Evolutionary conservation across 2,797 vertebrate species (phyloP), one percentile per base, ranked within the genome.

Genomic region (Gymnoscopelus braueri): DNA sequence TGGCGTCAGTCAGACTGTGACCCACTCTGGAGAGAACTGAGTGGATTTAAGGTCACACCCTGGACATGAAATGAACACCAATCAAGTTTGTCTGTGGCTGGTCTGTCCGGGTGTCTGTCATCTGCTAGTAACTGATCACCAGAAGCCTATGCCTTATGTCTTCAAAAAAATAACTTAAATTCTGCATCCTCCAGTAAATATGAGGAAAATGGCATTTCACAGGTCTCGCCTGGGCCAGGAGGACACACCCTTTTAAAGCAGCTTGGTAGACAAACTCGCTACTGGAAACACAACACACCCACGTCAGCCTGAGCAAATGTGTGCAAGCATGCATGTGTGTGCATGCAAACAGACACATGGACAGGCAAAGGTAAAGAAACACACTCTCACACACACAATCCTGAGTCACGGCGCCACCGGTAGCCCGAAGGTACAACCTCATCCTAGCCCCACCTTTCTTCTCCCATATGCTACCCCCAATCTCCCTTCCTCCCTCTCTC

Each of bases 21-120:
- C 63, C 63, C 79, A 79, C 15, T 49, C 29, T 12, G 24, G 2
- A 47, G 24, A 23, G 51, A 84, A 66, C 75, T 57, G 56, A 19
- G 71, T 24, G 78, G 83, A 83, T 81, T 80, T 79, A 77, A 24
- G 50, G 83, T 74, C 82, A 86, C 87, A 70, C 74, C 83, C 77
- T 64, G 61, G 2, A 50, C 79, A 84, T 84, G 76, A 86, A 85
- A 85, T 74, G 47, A 83, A 87, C 79, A 81, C 82, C 66, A 49
- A 47, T 75, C 73, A 74, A 81, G 80, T 65, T 62, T 65, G 81
- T 81, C 84, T 75, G 60, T 29, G 50, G 63, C 23, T 13, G 19
- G 26, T 54, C 13, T 24, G 29, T 19, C 29, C 2, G 26, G n/a
- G 48, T 52, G n/a, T 9, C 29, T 7, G 5, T 5, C 32, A 35